Conservation (phyloP, 2,113 vertebrate genomes). For the Nettapus auritus region DNA sequence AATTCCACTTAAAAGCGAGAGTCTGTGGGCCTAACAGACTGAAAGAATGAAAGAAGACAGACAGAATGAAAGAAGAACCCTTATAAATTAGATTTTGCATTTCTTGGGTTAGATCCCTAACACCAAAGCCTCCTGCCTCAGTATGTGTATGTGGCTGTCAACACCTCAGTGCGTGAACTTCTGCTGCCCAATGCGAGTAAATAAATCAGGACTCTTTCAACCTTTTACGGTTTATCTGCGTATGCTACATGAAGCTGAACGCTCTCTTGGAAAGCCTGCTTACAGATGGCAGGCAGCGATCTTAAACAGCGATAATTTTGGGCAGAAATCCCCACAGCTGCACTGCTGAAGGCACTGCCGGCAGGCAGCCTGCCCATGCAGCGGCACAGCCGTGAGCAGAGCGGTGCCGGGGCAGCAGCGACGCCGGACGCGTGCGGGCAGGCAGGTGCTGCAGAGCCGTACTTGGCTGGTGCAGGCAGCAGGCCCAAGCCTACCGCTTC, state of each 20-base stretch:
- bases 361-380: background rate
- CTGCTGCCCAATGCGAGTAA: background rate
- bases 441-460: fast-evolving
- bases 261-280: background rate
- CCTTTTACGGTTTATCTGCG: background rate
- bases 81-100: background rate
- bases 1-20: background rate
- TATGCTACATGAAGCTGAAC: background rate
- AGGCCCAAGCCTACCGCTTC: background rate
- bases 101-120: background rate
- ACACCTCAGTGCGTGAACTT: background rate
- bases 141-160: background rate
- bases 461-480: background rate
- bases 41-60: background rate
- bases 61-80: background rate
- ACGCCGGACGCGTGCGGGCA: background rate
- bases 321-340: background rate
- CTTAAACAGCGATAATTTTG: background rate
- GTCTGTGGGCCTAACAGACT: background rate
- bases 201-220: background rate
- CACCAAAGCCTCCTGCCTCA: background rate
- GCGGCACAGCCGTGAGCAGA: background rate
- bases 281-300: background rate
- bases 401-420: background rate
- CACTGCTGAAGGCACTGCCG: background rate